A percentile compares a stretch with the other conserved stretches of the same genome.
These are phyloP conservation scores for Papilio demoleus DNA, from an alignment of 2,888 invertebrate genomes.

Conservation along the genomic window DNA sequence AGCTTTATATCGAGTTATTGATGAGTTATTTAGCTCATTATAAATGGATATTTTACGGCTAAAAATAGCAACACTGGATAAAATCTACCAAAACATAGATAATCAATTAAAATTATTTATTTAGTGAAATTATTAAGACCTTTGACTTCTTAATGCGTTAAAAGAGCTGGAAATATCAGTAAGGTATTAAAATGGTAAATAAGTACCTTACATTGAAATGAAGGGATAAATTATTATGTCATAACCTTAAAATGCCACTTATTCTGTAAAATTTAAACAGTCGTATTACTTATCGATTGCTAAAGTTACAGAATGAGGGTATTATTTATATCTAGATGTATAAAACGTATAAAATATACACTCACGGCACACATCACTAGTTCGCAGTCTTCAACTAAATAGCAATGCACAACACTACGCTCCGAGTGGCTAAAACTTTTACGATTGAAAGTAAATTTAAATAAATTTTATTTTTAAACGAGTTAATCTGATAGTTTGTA, in stretches of 20 bases:
- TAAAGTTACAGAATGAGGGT: conserved; percentile 47
- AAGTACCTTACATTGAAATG: conserved; percentile 37
- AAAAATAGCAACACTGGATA: not conserved
- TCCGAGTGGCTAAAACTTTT: conserved; percentile 46
- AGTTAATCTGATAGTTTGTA: too few species aligned
- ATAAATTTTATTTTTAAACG: too few species aligned
- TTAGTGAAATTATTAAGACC: not conserved
- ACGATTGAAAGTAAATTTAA: too few species aligned
- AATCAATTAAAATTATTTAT: not conserved
- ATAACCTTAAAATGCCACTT: conserved; percentile 15
- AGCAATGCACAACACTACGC: conserved; percentile 65
- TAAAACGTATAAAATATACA: conserved; percentile 58
- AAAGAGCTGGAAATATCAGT: not conserved
- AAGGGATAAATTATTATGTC: conserved; percentile 25
- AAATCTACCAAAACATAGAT: not conserved
- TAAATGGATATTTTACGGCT: not conserved
- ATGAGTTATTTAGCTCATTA: conserved; percentile 5
- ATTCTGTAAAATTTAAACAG: conserved; percentile 30
- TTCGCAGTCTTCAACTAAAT: conserved; percentile 78
- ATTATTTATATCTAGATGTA: conserved; percentile 62
- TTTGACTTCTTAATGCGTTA: not conserved
- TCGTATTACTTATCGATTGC: conserved; percentile 18
- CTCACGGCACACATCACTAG: conserved; percentile 74
- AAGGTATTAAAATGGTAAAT: conserved; percentile 27
- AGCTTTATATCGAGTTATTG: conserved; percentile 51